Percentiles rank a stretch among this genome's conserved stretches.
Conservation (phyloP, 2,797 vertebrate genomes). For the Gymnothorax reevesii region DNA sequence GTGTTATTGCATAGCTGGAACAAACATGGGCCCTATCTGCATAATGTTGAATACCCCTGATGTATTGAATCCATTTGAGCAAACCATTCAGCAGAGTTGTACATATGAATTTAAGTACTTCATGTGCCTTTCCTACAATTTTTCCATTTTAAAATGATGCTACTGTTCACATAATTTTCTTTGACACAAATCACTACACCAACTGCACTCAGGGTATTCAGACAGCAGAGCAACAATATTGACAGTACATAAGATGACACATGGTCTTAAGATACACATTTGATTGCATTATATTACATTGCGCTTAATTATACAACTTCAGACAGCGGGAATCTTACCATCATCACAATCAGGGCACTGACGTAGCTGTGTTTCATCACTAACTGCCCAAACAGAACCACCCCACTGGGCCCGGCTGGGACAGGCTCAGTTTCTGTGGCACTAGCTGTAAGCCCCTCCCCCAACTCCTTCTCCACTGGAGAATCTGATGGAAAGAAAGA, state of each 20-base stretch:
- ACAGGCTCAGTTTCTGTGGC: slow-evolving; percentile 4
- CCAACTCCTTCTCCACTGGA: slow-evolving; percentile 23
- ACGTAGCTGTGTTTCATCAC: slow-evolving; percentile 80
- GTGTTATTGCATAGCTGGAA: too few relatives aligned
- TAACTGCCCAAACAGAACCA: slow-evolving; percentile 66
- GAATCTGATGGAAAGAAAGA: slow-evolving; percentile 24
- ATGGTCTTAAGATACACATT: neutral
- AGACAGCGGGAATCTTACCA: slow-evolving; percentile 60
- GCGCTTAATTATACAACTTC: neutral
- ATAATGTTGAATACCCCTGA: too few relatives aligned
- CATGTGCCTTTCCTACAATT: neutral
- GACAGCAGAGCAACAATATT: neutral
- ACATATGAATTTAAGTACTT: too few relatives aligned
- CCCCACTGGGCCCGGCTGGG: slow-evolving; percentile 55
- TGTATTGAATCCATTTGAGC: neutral
- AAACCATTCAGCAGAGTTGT: neutral
- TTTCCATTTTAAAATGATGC: neutral
- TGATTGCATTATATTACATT: neutral
- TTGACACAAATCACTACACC: neutral
- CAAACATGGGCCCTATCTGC: too few relatives aligned
- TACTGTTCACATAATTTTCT: too few relatives aligned
- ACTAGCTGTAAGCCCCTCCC: slow-evolving; percentile 3
- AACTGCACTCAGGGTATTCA: neutral
- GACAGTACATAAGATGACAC: neutral
- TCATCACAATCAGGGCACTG: slow-evolving; percentile 76